Evolutionary conservation across 2,797 vertebrate genomes (phyloP), one percentile per base, ranked within the genome.

Genomic region (Acanthiza pusilla): DNA sequence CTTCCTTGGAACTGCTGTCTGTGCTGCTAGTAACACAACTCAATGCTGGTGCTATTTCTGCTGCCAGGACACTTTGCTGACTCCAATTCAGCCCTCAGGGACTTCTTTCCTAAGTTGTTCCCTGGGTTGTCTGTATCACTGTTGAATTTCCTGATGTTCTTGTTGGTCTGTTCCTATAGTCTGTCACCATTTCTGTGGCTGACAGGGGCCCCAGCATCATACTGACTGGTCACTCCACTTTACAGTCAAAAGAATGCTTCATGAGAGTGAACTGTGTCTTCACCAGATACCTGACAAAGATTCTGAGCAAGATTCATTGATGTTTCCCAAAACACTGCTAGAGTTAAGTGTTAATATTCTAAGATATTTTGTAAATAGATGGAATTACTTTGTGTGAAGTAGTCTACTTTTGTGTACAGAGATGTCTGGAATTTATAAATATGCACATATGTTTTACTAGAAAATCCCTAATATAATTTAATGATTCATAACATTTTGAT

Each of bases 401-500:
- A 84, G 19, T 71, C n/a, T 72, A 27, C 22, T 82, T 91, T 75
- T 32, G 7, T 34, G 38, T 50, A 53, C 66, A 40, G 10, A 21
- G 14, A 45, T 62, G 38, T 75, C 30, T 63, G 63, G 83, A 68
- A 60, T 58, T 15, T 71, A 45, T 45, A 74, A 90, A 78, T 48
- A 91, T 54, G 34, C 5, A 40, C 16, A 25, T 34, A 54, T 36
- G 4, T 67, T 91, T 88, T 67, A 75, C 71, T 32, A 42, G 11
- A 87, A 87, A 89, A 77, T 58, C 34, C 18, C 13, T 74, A 65
- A 83, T 73, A 70, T 48, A 84, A 58, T 84, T 91, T 87, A 62
- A 77, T 71, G n/a, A 82, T 74, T 54, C 58, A 85, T 47, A 94
- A 89, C 22, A 77, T 80, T 94, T 89, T 91, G 45, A 93, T 89